Evolutionary conservation across 2,888 invertebrate genomes (phyloP).

Genomic region (Lobophora halterata): DNA sequence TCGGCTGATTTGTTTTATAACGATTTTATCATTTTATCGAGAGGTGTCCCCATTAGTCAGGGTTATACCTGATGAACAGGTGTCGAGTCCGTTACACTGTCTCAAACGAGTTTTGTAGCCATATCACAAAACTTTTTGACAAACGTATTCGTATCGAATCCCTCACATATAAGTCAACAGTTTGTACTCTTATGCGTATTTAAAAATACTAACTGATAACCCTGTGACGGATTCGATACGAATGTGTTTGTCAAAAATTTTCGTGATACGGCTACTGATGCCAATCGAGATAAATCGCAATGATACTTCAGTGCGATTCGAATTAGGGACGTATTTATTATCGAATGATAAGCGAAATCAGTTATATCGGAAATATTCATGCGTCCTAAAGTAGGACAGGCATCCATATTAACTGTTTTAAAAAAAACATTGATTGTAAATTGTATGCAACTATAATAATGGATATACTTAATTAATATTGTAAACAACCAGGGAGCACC

Average conservation of each 20-base stretch:
- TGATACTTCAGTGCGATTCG: conserved; percentile 22
- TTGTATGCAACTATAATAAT: conserved; percentile 20
- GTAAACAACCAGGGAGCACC: too few relatives aligned
- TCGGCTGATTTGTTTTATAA: too few relatives aligned
- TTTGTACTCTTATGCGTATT: too few relatives aligned
- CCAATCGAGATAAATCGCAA: conserved; percentile 42
- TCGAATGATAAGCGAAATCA: conserved; percentile 20
- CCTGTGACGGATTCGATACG: too few relatives aligned
- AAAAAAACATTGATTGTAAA: conserved; percentile 12
- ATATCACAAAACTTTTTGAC: too few relatives aligned
- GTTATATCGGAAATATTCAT: conserved; percentile 20
- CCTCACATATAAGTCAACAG: too few relatives aligned
- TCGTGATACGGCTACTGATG: conserved; percentile 47
- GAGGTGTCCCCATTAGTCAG: conserved; percentile 27
- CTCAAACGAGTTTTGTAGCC: too few relatives aligned
- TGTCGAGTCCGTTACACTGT: conserved; percentile 53
- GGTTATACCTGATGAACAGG: conserved; percentile 46
- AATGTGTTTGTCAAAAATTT: too few relatives aligned
- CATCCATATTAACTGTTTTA: conserved; percentile 19
- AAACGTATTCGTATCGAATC: too few relatives aligned
- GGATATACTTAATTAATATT: conserved; percentile 5
- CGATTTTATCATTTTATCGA: conserved; percentile 3
- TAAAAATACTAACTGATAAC: too few relatives aligned
- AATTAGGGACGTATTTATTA: conserved; percentile 16
- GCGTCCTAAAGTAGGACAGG: conserved; percentile 13